These are phyloP conservation scores for Myocastor coypus DNA, from an alignment of 2,113 vertebrate genomes.

Conservation along the genomic window DNA sequence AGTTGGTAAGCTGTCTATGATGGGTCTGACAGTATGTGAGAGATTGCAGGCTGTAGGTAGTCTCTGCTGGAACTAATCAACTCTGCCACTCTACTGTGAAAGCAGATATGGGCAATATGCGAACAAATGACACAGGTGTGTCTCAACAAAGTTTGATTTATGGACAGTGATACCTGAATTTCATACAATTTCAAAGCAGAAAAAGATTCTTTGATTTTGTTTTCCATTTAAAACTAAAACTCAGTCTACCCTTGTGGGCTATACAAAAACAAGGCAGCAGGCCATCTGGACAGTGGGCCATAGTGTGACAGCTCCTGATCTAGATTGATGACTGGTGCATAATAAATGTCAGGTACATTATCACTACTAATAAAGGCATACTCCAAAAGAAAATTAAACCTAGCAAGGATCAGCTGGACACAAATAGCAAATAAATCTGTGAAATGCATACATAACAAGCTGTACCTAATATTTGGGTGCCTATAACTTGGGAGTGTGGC, in stretches of 20 bases:
- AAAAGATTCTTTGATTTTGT: background rate
- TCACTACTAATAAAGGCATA: background rate
- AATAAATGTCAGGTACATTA: background rate
- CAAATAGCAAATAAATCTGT: background rate
- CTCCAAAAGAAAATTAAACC: background rate
- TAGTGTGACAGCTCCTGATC: background rate
- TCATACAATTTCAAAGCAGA: background rate
- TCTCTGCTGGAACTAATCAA: background rate
- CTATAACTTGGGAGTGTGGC: background rate
- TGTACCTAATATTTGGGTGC: conserved; percentile 17
- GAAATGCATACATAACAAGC: background rate
- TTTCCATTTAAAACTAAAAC: background rate
- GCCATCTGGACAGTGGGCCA: background rate
- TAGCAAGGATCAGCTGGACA: background rate
- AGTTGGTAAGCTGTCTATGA: background rate
- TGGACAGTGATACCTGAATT: conserved; percentile 6
- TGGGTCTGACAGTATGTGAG: background rate
- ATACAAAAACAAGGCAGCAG: background rate
- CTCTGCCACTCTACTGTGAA: background rate
- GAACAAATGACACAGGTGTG: background rate
- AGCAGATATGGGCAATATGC: background rate
- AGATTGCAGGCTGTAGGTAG: background rate
- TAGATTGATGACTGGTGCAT: background rate
- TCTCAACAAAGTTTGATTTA: background rate
- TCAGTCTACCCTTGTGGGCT: background rate